Evolutionary conservation across 2,888 invertebrate genomes (phyloP).

Genomic region (Philereme vetulata): DNA sequence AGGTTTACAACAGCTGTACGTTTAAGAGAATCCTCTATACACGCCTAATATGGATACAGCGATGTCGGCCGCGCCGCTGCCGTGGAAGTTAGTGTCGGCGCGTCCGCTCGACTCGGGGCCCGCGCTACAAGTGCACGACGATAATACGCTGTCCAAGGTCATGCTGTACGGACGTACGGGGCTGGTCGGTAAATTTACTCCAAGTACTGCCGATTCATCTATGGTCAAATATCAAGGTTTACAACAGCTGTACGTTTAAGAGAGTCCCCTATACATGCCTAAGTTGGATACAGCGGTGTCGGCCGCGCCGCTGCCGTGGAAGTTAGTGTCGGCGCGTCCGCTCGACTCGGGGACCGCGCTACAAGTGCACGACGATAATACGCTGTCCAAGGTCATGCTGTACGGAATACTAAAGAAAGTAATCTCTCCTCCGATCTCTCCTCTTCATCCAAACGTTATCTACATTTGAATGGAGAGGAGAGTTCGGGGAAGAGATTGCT

Average conservation of each 20-base stretch:
- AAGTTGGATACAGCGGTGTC: slow-evolving; percentile 61
- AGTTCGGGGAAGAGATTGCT: too few species aligned
- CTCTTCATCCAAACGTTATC: too few species aligned
- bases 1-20: slow-evolving; percentile 83
- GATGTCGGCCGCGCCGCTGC: slow-evolving; percentile 75
- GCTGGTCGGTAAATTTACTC: too few species aligned
- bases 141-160: slow-evolving; percentile 87
- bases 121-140: slow-evolving; percentile 60
- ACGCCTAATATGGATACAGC: slow-evolving; percentile 59
- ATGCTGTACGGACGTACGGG: slow-evolving; percentile 89
- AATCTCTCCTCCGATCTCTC: slow-evolving; percentile 45
- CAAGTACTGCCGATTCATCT: too few species aligned
- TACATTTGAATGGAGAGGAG: too few species aligned
- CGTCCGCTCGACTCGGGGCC: slow-evolving; percentile 71
- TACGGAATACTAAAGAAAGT: slow-evolving; percentile 85
- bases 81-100: slow-evolving; percentile 90
- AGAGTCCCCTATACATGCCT: slow-evolving; percentile 65
- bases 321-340: slow-evolving; percentile 86
- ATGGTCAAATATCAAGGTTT: too few species aligned
- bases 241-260: slow-evolving; percentile 87
- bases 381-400: slow-evolving; percentile 88
- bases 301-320: slow-evolving; percentile 87
- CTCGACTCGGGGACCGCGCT: slow-evolving; percentile 66
- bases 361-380: slow-evolving; percentile 65
- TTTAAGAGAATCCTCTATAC: slow-evolving; percentile 84